A percentile compares a stretch with the other conserved stretches of the same genome.
Evolutionary conservation across 1,140 invertebrate species (phyloP).

Genomic region (Cotesia chilonis): DNA sequence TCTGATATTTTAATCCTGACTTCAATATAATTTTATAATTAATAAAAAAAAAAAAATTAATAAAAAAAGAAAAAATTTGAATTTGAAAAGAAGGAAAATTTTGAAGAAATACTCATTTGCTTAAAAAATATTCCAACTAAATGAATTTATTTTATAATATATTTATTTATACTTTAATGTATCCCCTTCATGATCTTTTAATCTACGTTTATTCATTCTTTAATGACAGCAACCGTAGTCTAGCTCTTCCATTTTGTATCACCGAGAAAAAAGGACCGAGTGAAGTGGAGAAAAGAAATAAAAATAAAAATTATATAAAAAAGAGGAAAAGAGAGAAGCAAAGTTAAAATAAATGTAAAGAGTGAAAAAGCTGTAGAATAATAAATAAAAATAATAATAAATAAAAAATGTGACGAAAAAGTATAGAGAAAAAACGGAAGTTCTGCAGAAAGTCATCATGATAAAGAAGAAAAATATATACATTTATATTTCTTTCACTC

Average conservation of each 20-base stretch:
- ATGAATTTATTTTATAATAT: constrained; percentile 45
- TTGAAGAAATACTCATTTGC: too few relatives aligned
- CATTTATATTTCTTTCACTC: constrained; percentile 10
- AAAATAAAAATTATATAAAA: constrained; percentile 24
- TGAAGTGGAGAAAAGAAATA: constrained; percentile 12
- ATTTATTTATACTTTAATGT: constrained; percentile 46
- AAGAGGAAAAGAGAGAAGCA: constrained; percentile 34
- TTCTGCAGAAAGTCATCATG: constrained; percentile 4
- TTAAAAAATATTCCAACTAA: constrained; percentile 4
- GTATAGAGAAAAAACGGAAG: constrained; percentile 24
- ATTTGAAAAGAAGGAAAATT: too few relatives aligned
- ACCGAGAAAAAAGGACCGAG: constrained; percentile 32
- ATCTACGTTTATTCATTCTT: constrained; percentile 56
- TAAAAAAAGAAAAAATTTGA: too few relatives aligned
- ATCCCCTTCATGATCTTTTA: constrained; percentile 52
- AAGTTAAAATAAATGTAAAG: constrained; percentile 36
- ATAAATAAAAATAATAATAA: constrained; percentile 31
- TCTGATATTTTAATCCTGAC: too few relatives aligned
- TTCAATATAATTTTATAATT: too few relatives aligned
- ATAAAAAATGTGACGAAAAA: constrained; percentile 20
- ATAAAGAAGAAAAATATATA: constrained; percentile 3
- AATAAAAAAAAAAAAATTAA: too few relatives aligned
- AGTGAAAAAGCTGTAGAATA: constrained; percentile 27
- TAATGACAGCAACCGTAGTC: constrained; percentile 44
- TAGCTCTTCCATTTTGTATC: constrained; percentile 55